phyloP scores from a whole-genome alignment of 2,888 invertebrate species.

The Erebia ligea region DNA sequence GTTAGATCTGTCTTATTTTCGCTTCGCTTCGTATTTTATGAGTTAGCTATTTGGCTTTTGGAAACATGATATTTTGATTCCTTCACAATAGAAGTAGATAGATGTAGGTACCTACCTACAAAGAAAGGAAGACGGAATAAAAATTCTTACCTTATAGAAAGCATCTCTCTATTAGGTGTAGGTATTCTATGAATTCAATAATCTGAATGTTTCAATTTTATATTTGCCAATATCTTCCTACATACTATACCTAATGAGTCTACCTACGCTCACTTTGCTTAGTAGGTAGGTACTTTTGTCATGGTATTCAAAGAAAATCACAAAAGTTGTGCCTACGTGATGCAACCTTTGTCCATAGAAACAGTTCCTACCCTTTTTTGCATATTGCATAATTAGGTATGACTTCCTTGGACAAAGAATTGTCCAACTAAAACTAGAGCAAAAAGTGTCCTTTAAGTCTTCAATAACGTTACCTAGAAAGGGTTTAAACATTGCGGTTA shows the following conservation, averaged over 20 bases:
- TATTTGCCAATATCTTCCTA: too few relatives aligned
- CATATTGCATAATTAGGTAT: constrained; percentile 78
- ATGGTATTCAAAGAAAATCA: constrained; percentile 37
- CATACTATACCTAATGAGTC: too few relatives aligned
- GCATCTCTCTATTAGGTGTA: too few relatives aligned
- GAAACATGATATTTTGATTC: not conserved
- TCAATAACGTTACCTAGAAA: constrained; percentile 75
- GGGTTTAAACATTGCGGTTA: constrained; percentile 81
- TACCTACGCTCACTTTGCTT: constrained; percentile 17
- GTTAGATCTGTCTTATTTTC: constrained; percentile 32
- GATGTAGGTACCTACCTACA: too few relatives aligned
- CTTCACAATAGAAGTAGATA: too few relatives aligned
- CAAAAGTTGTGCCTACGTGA: constrained; percentile 18
- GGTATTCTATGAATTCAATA: too few relatives aligned
- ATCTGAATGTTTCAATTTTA: too few relatives aligned
- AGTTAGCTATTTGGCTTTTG: constrained; percentile 13
- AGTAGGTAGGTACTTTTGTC: constrained; percentile 18
- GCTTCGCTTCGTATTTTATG: constrained; percentile 27
- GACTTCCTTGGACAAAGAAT: constrained; percentile 59
- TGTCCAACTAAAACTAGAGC: constrained; percentile 72
- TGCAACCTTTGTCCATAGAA: constrained; percentile 48
- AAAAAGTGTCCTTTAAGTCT: constrained; percentile 58
- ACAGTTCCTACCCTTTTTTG: constrained; percentile 69
- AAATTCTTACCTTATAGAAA: too few relatives aligned
- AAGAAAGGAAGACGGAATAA: too few relatives aligned